These are phyloP conservation scores for Netelia virgata DNA, from an alignment of 2,888 invertebrate species.

Conservation along the genomic window DNA sequence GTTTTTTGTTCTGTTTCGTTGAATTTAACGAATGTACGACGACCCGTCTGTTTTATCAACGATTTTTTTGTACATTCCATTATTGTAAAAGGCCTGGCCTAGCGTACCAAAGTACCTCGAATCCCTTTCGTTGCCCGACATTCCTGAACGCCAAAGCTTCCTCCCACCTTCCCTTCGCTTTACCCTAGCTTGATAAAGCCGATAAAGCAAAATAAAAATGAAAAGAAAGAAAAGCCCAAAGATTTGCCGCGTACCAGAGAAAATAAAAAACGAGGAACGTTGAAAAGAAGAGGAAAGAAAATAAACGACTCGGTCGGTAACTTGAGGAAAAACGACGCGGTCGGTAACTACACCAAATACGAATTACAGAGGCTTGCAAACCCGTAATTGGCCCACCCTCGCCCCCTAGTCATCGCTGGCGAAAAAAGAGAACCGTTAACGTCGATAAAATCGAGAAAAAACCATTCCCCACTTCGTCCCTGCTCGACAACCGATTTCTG, in stretches of 20 bases:
- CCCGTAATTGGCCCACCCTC: constrained; percentile 49
- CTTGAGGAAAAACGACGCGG: constrained; percentile 35
- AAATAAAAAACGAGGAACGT: constrained; percentile 26
- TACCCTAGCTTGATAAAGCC: constrained; percentile 41
- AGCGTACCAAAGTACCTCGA: constrained; percentile 84
- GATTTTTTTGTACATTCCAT: constrained; percentile 47
- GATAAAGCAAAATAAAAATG: constrained; percentile 54
- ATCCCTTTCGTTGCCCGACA: constrained; percentile 49
- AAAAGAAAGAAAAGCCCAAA: constrained; percentile 72
- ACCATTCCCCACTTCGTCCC: constrained; percentile 25
- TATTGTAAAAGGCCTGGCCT: constrained; percentile 81
- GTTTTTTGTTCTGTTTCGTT: constrained; percentile 70
- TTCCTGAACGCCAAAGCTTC: constrained; percentile 61
- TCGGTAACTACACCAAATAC: constrained; percentile 67
- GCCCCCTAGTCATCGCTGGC: constrained; percentile 70
- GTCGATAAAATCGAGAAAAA: constrained; percentile 57
- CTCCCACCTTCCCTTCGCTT: constrained; percentile 59
- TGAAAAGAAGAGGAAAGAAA: constrained; percentile 25
- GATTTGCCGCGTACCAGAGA: constrained; percentile 70
- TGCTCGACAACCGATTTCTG: constrained; percentile 38
- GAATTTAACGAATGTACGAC: constrained; percentile 67
- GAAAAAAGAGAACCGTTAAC: constrained; percentile 47
- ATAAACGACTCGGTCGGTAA: constrained; percentile 28
- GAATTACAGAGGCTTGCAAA: constrained; percentile 74
- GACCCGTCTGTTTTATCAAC: constrained; percentile 71